Conservation (phyloP, 2,113 vertebrate species). For the Eptesicus fuscus region DNA sequence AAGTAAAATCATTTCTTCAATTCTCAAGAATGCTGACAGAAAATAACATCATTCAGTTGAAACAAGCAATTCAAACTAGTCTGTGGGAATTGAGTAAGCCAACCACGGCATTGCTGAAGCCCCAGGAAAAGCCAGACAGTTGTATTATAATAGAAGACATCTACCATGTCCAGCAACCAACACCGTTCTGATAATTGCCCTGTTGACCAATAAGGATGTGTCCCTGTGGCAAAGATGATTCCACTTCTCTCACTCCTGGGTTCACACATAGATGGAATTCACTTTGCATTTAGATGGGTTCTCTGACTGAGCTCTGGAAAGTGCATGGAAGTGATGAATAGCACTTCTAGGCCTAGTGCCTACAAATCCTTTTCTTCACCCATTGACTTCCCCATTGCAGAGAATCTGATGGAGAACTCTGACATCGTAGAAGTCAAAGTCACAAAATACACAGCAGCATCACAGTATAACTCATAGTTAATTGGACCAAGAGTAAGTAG, state of each 20-base stretch:
- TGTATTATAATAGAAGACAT: background rate
- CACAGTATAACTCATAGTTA: background rate
- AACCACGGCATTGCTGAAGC: background rate
- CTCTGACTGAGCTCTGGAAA: background rate
- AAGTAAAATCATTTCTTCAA: constrained; percentile 34
- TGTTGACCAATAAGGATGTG: background rate
- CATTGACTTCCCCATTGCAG: background rate
- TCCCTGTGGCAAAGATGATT: background rate
- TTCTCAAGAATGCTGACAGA: constrained; percentile 44
- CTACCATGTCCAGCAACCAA: background rate
- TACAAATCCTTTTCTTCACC: background rate
- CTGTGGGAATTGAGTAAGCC: background rate
- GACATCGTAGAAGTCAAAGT: background rate
- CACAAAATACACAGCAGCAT: background rate
- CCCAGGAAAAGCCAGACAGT: background rate
- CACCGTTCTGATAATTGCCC: background rate
- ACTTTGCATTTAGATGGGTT: background rate
- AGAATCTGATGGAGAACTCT: background rate
- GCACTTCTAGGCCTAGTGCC: background rate
- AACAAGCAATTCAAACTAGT: constrained; percentile 26
- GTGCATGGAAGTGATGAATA: background rate
- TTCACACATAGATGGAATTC: background rate
- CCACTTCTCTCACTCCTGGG: background rate
- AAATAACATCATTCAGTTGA: constrained; percentile 40
- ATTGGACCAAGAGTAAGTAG: background rate